Evolutionary conservation across 2,888 invertebrate species (phyloP).

Genomic region (Heliconius ethilla): DNA sequence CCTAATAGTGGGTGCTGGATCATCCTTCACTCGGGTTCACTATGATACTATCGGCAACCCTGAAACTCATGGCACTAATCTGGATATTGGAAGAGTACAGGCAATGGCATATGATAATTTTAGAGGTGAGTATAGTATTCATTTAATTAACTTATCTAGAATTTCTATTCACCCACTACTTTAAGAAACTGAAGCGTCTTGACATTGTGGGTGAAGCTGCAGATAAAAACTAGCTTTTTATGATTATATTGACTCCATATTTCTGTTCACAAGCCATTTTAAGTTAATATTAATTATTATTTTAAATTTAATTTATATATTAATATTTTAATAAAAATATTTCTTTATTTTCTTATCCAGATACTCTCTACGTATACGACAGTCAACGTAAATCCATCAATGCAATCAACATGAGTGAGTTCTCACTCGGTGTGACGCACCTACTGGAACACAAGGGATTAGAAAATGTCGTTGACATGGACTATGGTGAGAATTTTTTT

Average conservation of each 20-base stretch:
- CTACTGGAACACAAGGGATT: constrained; percentile 55
- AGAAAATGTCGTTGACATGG: constrained; percentile 70
- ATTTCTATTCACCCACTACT: no score
- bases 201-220: no score
- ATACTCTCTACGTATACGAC: constrained; percentile 67
- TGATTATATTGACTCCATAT: no score
- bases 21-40: constrained; percentile 83
- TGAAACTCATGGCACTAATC: constrained; percentile 73
- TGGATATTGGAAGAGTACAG: constrained; percentile 79
- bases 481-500: constrained; percentile 61
- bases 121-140: constrained; percentile 56
- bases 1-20: constrained; percentile 82
- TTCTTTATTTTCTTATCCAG: constrained; percentile 50
- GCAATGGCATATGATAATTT: constrained; percentile 85
- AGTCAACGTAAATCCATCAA: constrained; percentile 59
- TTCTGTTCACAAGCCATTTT: no score
- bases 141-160: not conserved
- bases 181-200: no score
- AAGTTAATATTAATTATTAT: no score
- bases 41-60: constrained; percentile 86
- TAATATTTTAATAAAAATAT: not conserved
- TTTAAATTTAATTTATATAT: no score
- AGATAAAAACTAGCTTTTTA: no score
- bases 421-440: constrained; percentile 59
- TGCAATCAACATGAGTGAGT: constrained; percentile 64